These are phyloP conservation scores for Lutjanus campechanus DNA, from an alignment of 2,797 vertebrate genomes.

Conservation along the genomic window DNA sequence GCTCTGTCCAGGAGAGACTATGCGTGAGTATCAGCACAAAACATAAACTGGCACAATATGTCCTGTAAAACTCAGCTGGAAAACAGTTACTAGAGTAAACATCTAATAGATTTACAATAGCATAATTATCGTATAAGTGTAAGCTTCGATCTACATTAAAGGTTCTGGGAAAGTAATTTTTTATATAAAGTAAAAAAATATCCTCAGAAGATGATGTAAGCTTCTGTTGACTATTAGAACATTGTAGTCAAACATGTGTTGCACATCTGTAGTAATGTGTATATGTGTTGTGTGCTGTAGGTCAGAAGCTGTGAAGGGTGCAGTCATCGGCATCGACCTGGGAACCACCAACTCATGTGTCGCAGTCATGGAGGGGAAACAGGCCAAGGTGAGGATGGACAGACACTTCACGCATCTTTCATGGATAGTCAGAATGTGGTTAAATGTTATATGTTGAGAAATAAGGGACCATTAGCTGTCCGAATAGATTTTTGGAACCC, in stretches of 20 bases:
- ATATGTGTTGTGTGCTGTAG: slow-evolving; percentile 75
- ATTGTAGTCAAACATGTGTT: neutral
- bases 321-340: slow-evolving; percentile 97
- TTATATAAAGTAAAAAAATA: too few species aligned
- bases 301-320: slow-evolving; percentile 95
- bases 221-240: neutral
- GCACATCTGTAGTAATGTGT: neutral
- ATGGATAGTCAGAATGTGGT: neutral
- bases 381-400: slow-evolving; percentile 91
- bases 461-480: too few species aligned
- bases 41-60: rapidly evolving
- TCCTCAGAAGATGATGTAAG: neutral
- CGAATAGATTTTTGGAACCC: neutral
- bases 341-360: slow-evolving; percentile 99
- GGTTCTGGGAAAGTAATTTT: neutral
- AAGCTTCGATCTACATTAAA: too few species aligned
- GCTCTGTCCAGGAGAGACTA: slow-evolving; percentile 89
- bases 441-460: neutral
- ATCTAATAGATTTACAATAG: too few species aligned
- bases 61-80: neutral
- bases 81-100: neutral
- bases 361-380: slow-evolving; percentile 98
- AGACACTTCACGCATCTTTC: neutral
- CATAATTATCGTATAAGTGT: neutral
- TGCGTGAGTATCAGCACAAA: slow-evolving; percentile 88